Evolutionary conservation across 2,888 invertebrate genomes (phyloP).

Genomic region (Ellobium chinense): DNA sequence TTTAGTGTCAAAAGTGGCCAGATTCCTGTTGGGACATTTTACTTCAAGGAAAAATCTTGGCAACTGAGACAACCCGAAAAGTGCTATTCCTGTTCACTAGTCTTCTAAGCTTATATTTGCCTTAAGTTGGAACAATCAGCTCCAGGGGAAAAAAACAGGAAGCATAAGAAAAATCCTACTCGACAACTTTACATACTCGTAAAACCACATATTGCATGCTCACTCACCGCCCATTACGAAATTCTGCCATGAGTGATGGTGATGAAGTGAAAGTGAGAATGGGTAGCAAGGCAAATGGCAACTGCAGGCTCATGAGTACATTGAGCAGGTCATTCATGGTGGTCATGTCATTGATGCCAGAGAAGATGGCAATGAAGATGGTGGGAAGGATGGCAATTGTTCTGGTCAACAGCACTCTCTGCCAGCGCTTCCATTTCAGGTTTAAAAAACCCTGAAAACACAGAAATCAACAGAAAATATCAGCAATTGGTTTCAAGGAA

Average conservation of each 20-base stretch:
- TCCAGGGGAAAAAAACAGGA: no score
- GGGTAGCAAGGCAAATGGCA: constrained; percentile 93
- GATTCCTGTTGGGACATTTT: no score
- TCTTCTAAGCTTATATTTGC: no score
- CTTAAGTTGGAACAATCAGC: no score
- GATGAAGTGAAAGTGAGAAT: constrained; percentile 92
- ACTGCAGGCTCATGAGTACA: constrained; percentile 91
- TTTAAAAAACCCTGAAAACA: constrained; percentile 76
- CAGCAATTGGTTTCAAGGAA: no score
- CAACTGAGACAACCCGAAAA: no score
- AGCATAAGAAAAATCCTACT: no score
- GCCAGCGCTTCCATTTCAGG: constrained; percentile 83
- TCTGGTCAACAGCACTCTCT: constrained; percentile 90
- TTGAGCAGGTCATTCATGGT: constrained; percentile 92
- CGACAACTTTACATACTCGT: not conserved
- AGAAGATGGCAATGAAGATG: constrained; percentile 77
- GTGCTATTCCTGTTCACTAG: no score
- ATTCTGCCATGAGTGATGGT: constrained; percentile 89
- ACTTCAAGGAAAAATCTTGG: no score
- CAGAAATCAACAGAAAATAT: not conserved
- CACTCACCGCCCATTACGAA: constrained; percentile 82
- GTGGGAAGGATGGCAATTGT: constrained; percentile 88
- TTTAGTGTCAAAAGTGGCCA: no score
- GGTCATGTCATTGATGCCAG: constrained; percentile 84
- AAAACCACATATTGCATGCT: not conserved